These are phyloP conservation scores for Zelleria hepariella DNA, from an alignment of 2,888 invertebrate genomes.

Conservation along the genomic window DNA sequence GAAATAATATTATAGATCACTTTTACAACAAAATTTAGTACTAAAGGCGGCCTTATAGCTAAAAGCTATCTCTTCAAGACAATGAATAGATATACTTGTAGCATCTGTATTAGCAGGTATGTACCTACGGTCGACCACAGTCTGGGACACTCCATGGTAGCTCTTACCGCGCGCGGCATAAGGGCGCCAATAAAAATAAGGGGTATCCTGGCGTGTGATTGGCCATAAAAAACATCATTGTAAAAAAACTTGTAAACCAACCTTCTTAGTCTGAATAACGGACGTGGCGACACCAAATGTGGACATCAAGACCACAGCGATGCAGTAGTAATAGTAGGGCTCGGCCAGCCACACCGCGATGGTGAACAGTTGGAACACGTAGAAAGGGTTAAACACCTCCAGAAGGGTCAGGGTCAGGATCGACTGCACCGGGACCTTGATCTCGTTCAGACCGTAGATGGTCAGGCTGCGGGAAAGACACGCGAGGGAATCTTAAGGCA, in stretches of 20 bases:
- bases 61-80: too few species aligned
- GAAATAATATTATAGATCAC: too few species aligned
- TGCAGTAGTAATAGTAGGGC: constrained; percentile 90
- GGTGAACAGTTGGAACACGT: constrained; percentile 95
- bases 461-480: constrained; percentile 76
- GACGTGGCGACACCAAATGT: constrained; percentile 86
- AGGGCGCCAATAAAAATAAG: too few species aligned
- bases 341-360: constrained; percentile 91
- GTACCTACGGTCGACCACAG: too few species aligned
- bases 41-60: too few species aligned
- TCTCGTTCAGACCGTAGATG: constrained; percentile 88
- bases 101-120: too few species aligned
- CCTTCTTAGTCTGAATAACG: constrained; percentile 87
- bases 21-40: too few species aligned
- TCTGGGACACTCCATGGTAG: too few species aligned
- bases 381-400: constrained; percentile 94
- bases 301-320: constrained; percentile 88
- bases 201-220: too few species aligned
- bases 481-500: background rate
- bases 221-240: background rate
- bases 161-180: too few species aligned
- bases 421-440: constrained; percentile 83
- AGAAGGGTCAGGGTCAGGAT: constrained; percentile 80
- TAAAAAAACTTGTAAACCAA: too few species aligned
- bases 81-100: too few species aligned